Conservation (phyloP, 2,113 vertebrate genomes). For the Bombycilla garrulus region DNA sequence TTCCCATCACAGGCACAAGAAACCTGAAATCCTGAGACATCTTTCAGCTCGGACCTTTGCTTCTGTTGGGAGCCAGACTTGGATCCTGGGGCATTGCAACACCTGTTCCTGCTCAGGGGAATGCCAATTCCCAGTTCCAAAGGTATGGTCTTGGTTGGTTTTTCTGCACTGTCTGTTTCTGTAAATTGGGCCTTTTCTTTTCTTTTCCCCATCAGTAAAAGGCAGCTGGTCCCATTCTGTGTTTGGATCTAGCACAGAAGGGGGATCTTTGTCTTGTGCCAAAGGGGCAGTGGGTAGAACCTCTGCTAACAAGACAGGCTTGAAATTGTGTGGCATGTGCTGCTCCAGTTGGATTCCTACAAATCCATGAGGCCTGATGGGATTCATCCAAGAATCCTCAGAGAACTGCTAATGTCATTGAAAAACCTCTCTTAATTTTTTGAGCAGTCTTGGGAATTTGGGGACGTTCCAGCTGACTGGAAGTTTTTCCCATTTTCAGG, state of each 20-base stretch:
- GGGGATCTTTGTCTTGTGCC: neutral
- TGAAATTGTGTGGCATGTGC: neutral
- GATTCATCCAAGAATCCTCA: neutral
- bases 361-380: neutral
- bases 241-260: neutral
- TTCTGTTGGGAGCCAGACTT: neutral
- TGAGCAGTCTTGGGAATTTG: neutral
- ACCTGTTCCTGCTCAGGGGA: neutral
- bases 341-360: neutral
- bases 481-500: neutral
- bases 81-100: neutral
- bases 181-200: neutral
- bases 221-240: neutral
- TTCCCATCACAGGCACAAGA: neutral
- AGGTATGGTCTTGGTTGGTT: neutral
- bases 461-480: neutral
- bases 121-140: neutral
- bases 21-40: neutral
- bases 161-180: neutral
- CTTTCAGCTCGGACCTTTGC: neutral
- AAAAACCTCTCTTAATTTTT: neutral
- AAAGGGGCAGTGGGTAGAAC: neutral
- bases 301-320: neutral
- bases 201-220: neutral
- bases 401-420: neutral